phyloP scores from a whole-genome alignment of 2,797 vertebrate species.

The Caiman crocodilus region DNA sequence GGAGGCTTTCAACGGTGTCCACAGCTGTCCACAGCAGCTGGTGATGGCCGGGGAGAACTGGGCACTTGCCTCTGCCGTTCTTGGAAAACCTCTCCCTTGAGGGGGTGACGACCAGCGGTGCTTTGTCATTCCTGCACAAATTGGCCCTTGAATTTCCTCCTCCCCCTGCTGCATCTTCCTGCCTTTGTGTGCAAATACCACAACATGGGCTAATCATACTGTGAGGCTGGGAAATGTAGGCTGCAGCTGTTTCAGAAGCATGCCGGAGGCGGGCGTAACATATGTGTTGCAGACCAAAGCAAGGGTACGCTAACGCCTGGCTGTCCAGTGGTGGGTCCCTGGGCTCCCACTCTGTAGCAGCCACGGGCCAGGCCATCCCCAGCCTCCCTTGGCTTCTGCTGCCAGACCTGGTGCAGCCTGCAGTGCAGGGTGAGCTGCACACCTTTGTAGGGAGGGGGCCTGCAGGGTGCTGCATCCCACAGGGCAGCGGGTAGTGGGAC shows the following conservation, averaged over 20 bases:
- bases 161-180: background rate
- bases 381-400: too few relatives aligned
- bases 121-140: background rate
- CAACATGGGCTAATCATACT: background rate
- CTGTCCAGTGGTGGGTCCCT: too few relatives aligned
- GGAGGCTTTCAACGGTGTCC: background rate
- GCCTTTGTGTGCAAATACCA: background rate
- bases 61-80: too few relatives aligned
- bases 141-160: background rate
- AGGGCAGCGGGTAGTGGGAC: background rate
- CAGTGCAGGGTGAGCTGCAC: rapidly evolving
- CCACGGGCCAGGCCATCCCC: too few relatives aligned
- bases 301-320: background rate
- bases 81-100: background rate
- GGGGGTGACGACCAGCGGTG: rapidly evolving
- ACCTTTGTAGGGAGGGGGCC: too few relatives aligned
- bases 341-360: too few relatives aligned
- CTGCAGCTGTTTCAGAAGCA: background rate
- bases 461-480: rapidly evolving
- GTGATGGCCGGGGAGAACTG: background rate
- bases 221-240: too few relatives aligned
- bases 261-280: background rate
- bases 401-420: background rate
- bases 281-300: background rate
- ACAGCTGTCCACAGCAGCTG: rapidly evolving